Evolutionary conservation across 2,113 vertebrate species (phyloP).

Genomic region (Eulacestoma nigropectus): DNA sequence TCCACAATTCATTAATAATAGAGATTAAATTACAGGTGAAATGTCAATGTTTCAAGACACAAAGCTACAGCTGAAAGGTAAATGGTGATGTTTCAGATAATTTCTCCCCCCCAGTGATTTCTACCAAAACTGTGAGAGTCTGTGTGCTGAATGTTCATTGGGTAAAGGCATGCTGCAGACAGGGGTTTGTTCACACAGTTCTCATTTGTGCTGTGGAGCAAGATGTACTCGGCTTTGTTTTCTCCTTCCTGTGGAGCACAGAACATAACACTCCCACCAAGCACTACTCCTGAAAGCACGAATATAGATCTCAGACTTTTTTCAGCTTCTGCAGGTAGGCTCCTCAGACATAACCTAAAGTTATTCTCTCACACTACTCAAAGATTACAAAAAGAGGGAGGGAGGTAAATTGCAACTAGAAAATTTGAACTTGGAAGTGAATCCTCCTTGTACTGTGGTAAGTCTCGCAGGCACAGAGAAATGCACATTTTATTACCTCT

Average conservation of each 20-base stretch:
- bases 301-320: not conserved
- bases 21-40: slow-evolving; percentile 1
- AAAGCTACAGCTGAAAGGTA: not conserved
- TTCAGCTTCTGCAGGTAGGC: not conserved
- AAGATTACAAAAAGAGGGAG: not conserved
- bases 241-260: not conserved
- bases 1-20: not conserved
- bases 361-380: not conserved
- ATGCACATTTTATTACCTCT: not conserved
- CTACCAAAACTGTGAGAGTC: not conserved
- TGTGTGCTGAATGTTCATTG: not conserved
- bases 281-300: not conserved
- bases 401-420: not conserved
- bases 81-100: not conserved
- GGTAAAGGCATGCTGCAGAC: not conserved
- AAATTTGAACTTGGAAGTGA: not conserved
- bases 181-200: not conserved
- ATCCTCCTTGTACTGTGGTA: not conserved
- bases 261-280: not conserved
- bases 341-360: not conserved
- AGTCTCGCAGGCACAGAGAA: not conserved
- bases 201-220: not conserved
- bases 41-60: not conserved
- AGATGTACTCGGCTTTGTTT: not conserved
- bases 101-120: not conserved